These are phyloP conservation scores for Onychomys arenicola DNA, from an alignment of 2,797 vertebrate species.

Conservation along the genomic window DNA sequence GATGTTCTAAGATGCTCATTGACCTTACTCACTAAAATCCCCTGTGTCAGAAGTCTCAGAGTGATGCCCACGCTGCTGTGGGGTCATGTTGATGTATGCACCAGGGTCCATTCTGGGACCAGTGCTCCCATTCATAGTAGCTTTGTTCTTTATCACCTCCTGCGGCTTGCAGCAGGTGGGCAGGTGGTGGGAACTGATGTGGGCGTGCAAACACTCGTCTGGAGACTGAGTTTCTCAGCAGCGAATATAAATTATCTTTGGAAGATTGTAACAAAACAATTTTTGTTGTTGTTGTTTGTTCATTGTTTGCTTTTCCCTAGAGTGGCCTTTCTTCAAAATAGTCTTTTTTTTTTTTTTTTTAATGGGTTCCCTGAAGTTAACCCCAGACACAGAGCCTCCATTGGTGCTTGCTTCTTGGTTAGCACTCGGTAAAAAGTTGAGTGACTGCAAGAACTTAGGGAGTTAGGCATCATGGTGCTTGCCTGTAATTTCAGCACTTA, in stretches of 20 bases:
- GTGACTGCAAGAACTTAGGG: background rate
- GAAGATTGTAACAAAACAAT: background rate
- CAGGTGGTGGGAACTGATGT: background rate
- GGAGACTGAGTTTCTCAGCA: background rate
- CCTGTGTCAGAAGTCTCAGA: slow-evolving; percentile 24
- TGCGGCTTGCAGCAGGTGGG: background rate
- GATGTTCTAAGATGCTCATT: background rate
- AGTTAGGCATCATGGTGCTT: background rate
- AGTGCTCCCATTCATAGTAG: background rate
- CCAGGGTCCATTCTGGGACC: background rate
- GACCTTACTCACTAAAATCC: background rate
- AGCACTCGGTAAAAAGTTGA: background rate
- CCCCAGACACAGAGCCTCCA: background rate
- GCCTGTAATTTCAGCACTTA: background rate
- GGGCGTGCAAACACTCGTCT: background rate
- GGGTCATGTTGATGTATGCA: background rate
- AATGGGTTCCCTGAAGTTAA: slow-evolving; percentile 4
- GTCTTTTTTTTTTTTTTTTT: background rate
- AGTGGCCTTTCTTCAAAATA: background rate
- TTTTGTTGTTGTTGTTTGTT: background rate
- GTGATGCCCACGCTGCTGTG: background rate
- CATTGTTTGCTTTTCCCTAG: background rate
- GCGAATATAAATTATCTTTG: background rate
- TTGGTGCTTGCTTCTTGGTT: background rate
- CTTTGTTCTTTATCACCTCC: background rate